Percentiles rank a stretch among this genome's conserved stretches.
phyloP scores from a whole-genome alignment of 30 jellyfish, hydroid and myxozoan species.

The Aurelia coerulea region DNA sequence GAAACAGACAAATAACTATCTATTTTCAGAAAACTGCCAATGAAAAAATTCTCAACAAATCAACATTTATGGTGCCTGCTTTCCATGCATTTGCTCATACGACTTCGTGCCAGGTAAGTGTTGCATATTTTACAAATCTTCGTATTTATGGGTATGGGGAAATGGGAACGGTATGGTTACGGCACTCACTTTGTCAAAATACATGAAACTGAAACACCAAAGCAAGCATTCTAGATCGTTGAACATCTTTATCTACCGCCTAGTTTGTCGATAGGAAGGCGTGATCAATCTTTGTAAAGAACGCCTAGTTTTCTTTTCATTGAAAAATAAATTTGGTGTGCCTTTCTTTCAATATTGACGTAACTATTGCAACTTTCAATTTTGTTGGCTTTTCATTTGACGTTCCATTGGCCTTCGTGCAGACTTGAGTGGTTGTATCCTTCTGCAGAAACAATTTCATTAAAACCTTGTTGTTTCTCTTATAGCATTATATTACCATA shows the following conservation, averaged over 20 bases:
- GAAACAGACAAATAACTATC: too few species aligned
- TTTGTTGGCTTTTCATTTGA: neutral
- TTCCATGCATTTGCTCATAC: slow-evolving; percentile 15
- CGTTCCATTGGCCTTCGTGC: neutral
- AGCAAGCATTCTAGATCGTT: too few species aligned
- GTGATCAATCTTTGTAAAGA: too few species aligned
- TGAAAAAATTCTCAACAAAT: neutral
- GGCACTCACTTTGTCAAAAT: too few species aligned
- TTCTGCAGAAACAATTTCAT: neutral
- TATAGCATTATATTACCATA: too few species aligned
- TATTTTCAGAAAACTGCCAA: neutral
- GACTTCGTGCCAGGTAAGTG: slow-evolving; percentile 5
- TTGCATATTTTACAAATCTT: neutral
- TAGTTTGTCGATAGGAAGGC: too few species aligned
- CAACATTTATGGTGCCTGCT: neutral
- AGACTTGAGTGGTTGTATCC: neutral
- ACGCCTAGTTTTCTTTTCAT: neutral
- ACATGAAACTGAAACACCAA: too few species aligned
- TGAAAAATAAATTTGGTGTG: neutral
- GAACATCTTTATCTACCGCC: too few species aligned
- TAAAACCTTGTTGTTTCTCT: too few species aligned
- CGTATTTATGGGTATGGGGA: neutral
- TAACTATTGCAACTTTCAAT: neutral
- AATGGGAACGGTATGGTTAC: too few species aligned
- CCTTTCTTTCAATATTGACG: neutral